A percentile compares a stretch with the other conserved stretches of the same genome.
Evolutionary conservation across 1,140 invertebrate species (phyloP).

Genomic region (Hestina assimilis): DNA sequence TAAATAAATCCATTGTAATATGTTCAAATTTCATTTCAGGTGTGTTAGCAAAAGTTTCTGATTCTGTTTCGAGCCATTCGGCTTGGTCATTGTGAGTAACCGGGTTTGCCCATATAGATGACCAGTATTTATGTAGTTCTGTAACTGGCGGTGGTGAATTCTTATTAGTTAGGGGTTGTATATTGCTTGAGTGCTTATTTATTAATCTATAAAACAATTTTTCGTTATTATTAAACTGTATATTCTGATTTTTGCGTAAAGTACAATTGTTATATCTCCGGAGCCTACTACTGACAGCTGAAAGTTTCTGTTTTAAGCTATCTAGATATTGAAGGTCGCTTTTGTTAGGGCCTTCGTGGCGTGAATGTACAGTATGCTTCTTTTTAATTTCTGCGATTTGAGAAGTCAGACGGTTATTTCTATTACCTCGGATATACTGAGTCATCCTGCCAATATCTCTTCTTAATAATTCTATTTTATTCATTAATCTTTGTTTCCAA

Average conservation of each 20-base stretch:
- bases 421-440: slow-evolving; percentile 10
- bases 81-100: not conserved
- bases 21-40: slow-evolving; percentile 21
- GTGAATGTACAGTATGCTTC: slow-evolving; percentile 7
- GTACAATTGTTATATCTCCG: too few relatives aligned
- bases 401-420: not conserved
- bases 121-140: too few relatives aligned
- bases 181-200: not conserved
- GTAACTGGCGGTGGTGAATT: too few relatives aligned
- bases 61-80: not conserved
- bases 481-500: slow-evolving; percentile 9
- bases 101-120: not conserved
- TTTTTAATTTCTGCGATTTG: slow-evolving; percentile 7
- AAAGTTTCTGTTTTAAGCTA: too few relatives aligned
- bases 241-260: too few relatives aligned
- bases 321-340: too few relatives aligned
- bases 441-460: slow-evolving; percentile 11
- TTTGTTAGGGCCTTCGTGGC: not conserved
- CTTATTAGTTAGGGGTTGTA: too few relatives aligned
- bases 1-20: slow-evolving; percentile 15
- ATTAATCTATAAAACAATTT: not conserved
- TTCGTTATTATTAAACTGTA: too few relatives aligned
- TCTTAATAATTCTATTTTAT: slow-evolving; percentile 3
- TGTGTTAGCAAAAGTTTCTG: not conserved
- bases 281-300: too few relatives aligned